Evolutionary conservation across 2,113 vertebrate species (phyloP).

Genomic region (Strix uralensis): DNA sequence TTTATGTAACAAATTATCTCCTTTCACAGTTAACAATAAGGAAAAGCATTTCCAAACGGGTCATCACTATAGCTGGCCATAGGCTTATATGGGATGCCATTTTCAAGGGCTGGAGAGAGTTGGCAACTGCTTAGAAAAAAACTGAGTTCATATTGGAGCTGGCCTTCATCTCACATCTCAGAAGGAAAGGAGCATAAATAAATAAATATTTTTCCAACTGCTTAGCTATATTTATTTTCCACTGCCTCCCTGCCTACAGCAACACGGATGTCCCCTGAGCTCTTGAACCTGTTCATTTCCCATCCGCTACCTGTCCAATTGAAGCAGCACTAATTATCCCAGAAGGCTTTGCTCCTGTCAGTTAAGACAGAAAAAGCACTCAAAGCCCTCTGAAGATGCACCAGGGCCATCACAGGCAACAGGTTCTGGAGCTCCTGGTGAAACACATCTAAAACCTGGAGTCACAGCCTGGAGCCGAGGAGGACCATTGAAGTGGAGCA

Average conservation of each 20-base stretch:
- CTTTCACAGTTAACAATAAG: conserved; percentile 48
- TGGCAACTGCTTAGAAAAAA: background rate
- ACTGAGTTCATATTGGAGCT: background rate
- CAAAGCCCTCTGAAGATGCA: conserved; percentile 37
- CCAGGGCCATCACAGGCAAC: conserved; percentile 24
- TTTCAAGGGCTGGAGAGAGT: background rate
- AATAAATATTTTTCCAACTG: conserved; percentile 68
- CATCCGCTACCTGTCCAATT: conserved; percentile 44
- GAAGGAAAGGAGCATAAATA: conserved; percentile 59
- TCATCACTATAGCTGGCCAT: background rate
- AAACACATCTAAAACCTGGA: conserved; percentile 35
- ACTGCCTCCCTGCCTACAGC: conserved; percentile 58
- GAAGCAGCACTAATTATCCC: conserved; percentile 67
- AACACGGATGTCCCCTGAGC: conserved; percentile 60
- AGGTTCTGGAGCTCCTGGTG: background rate
- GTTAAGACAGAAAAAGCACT: conserved; percentile 55
- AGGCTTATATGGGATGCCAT: background rate
- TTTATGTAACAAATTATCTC: conserved; percentile 67
- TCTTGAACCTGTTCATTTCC: conserved; percentile 56
- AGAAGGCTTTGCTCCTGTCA: conserved; percentile 48
- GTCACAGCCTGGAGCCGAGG: background rate
- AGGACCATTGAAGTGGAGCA: background rate
- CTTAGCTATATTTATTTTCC: conserved; percentile 68
- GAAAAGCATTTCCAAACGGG: conserved; percentile 41
- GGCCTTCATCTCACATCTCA: conserved; percentile 6